Evolutionary conservation across 2,113 vertebrate genomes (phyloP), one percentile per base, ranked within the genome.

Genomic region (Mustelus asterias): DNA sequence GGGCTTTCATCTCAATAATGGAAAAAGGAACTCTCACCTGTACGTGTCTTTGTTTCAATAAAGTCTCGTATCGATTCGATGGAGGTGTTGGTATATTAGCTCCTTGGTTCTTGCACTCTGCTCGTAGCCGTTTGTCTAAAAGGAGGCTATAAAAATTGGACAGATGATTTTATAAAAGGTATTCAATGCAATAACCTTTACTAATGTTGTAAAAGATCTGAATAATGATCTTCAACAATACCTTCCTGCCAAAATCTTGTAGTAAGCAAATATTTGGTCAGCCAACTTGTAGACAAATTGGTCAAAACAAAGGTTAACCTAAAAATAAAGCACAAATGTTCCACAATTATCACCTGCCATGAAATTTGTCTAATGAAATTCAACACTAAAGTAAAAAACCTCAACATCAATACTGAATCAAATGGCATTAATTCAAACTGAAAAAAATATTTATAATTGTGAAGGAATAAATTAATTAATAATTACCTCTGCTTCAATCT

Each of bases 211-310:
- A 72, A 11, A 95, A 54, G 48, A 72, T 72, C 11, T 72, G 41
- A 95, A 95, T 48, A 95, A 37, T 37, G 60, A 6, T 4, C 44
- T 76, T 29, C 24, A 72, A 54, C 93, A 95, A 63, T 96, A 98
- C 98, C 98, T 98, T 97, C 98, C 98, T 22, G 98, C 98, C 97
- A 98, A 98, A 96, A 98, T 97, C 96, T 99, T 99, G 96, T 98
- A 99, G 97, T 99, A 98, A 0, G 97, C 98, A 97, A 98, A 99
- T 97, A 99, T 98, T 96, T 99, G 98, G 96, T 99, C 98, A 78
- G 98, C 98, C 96, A 99, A 97, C 96, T 99, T 99, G 96, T 99
- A 99, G 96, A 99, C 98, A 97, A 99, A 99, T 95, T 99, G 98
- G 96, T 99, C 98, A 97, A 99, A 99, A 97, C 98, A 99, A 0